A percentile compares a stretch with the other conserved stretches of the same genome.
Evolutionary conservation across 2,113 vertebrate species (phyloP).

Genomic region (Peromyscus californicus): DNA sequence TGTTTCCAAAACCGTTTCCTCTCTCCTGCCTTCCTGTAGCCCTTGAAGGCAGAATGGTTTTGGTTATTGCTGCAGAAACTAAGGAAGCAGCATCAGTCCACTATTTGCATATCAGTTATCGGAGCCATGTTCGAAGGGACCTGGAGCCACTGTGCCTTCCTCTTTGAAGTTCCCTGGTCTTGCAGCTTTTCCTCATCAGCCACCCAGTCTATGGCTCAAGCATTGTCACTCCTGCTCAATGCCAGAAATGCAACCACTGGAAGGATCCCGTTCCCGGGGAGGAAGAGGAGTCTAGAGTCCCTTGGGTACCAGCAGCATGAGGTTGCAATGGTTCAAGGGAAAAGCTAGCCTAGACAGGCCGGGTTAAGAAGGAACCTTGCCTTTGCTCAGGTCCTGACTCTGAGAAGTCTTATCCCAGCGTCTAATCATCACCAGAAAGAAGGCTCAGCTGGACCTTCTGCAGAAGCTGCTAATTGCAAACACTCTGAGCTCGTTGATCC

Average conservation of each 20-base stretch:
- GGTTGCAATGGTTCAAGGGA: no score
- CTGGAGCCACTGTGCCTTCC: neutral
- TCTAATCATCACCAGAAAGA: neutral
- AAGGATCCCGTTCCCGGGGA: neutral
- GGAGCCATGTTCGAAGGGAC: neutral
- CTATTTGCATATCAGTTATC: neutral
- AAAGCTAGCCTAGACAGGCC: neutral
- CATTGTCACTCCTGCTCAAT: neutral
- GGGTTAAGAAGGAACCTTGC: fast-evolving
- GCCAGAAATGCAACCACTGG: fast-evolving
- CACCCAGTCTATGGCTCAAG: fast-evolving
- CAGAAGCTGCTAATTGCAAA: conserved; percentile 66
- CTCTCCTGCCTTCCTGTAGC: neutral
- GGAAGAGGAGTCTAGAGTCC: neutral
- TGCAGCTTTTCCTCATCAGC: neutral
- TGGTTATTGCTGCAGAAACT: neutral
- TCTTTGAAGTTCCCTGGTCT: neutral
- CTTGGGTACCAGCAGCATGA: neutral
- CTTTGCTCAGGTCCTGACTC: neutral
- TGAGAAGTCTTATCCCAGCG: neutral
- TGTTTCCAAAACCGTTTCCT: neutral
- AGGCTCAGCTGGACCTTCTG: conserved; percentile 60
- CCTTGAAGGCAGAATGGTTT: neutral
- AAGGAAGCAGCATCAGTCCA: neutral
- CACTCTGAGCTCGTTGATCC: conserved; percentile 62